These are phyloP conservation scores for Quadroppia sp. DNA, from an alignment of 2,888 invertebrate genomes.

Conservation along the genomic window DNA sequence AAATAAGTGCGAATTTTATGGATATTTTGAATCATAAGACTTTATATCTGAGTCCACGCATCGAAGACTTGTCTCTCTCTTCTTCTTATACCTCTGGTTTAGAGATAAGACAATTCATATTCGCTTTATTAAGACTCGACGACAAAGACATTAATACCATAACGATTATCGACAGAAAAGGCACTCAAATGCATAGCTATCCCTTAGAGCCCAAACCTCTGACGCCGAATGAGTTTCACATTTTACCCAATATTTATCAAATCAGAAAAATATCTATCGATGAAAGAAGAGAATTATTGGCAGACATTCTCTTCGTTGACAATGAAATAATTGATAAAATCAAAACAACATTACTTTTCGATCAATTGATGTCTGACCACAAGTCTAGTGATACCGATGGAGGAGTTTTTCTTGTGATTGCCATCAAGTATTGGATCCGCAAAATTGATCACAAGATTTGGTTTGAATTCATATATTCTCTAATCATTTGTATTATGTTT, in stretches of 20 bases:
- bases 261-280: not conserved
- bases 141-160: conserved; percentile 21
- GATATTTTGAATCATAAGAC: not conserved
- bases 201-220: not conserved
- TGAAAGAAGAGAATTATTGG: conserved; percentile 4
- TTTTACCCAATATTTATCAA: conserved; percentile 10
- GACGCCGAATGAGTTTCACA: conserved; percentile 32
- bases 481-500: conserved; percentile 13
- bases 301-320: conserved; percentile 11
- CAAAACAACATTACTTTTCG: not conserved
- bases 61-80: conserved; percentile 38
- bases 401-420: conserved; percentile 12
- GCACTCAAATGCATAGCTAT: not conserved
- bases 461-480: conserved; percentile 39
- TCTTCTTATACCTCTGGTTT: not conserved
- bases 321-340: not conserved
- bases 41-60: conserved; percentile 19
- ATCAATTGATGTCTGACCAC: not conserved
- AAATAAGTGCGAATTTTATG: conserved; percentile 11
- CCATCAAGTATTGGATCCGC: conserved; percentile 11
- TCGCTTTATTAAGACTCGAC: conserved; percentile 22
- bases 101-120: conserved; percentile 25
- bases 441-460: conserved; percentile 36
- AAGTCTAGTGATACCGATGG: not conserved
- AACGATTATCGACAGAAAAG: not conserved